A percentile compares a stretch with the other conserved stretches of the same genome.
Conservation (phyloP, 2,113 vertebrate genomes). For the Delphinus delphis region DNA sequence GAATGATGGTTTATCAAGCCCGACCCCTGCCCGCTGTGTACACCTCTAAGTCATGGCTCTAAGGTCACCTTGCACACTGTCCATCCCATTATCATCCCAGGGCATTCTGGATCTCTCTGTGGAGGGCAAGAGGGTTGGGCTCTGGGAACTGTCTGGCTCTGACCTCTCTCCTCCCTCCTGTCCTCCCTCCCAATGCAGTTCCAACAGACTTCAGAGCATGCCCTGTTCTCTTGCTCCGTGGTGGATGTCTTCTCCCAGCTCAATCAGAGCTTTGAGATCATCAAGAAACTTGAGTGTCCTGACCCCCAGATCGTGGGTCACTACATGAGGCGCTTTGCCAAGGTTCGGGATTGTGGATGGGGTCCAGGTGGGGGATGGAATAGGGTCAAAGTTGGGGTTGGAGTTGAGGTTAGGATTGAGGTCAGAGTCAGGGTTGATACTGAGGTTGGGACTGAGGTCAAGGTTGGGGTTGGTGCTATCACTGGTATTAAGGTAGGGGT, state of each 20-base stretch:
- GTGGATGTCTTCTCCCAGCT: conserved; percentile 99
- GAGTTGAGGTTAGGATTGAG: neutral
- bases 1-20: neutral
- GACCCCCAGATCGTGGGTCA: conserved; percentile 98
- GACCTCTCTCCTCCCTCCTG: neutral
- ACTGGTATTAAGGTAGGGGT: neutral
- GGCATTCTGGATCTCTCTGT: neutral
- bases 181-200: conserved; percentile 84
- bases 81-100: neutral
- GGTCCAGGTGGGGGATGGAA: neutral
- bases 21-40: neutral
- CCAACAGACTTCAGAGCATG: conserved; percentile 97
- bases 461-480: no score
- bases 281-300: conserved; percentile 97
- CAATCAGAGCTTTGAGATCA: conserved; percentile 99
- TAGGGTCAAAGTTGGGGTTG: neutral
- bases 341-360: conserved; percentile 83
- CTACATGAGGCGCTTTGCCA: conserved; percentile 98
- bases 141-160: neutral
- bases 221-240: conserved; percentile 98
- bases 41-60: neutral
- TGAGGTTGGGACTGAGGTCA: neutral
- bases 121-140: neutral
- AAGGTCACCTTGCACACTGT: neutral
- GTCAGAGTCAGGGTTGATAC: neutral